Conservation (phyloP, 2,888 invertebrate genomes). For the Zygaena filipendulae region DNA sequence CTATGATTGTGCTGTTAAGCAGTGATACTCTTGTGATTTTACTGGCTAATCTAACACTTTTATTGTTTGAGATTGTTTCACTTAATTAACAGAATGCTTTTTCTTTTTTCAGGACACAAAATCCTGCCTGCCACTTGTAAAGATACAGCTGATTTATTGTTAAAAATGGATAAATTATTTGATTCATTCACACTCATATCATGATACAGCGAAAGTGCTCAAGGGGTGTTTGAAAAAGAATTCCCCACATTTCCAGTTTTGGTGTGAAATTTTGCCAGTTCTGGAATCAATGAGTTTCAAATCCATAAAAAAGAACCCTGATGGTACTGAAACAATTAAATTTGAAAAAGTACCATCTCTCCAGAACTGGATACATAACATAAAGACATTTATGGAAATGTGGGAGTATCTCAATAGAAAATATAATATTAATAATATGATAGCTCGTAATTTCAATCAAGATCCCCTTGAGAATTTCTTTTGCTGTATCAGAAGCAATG, state of each 20-base stretch:
- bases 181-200: constrained; percentile 8
- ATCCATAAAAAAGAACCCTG: not conserved
- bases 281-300: constrained; percentile 6
- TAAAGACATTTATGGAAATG: constrained; percentile 1
- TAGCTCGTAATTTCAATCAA: constrained; percentile 8
- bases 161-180: constrained; percentile 10
- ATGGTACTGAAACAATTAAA: constrained; percentile 2
- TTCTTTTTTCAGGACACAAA: constrained; percentile 8
- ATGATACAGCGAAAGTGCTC: constrained; percentile 2
- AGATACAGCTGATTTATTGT: constrained; percentile 9
- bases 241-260: constrained; percentile 9
- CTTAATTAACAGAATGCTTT: not conserved
- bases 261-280: constrained; percentile 7
- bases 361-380: constrained; percentile 7
- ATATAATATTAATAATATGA: constrained; percentile 3
- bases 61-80: not conserved
- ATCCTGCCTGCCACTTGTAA: constrained; percentile 7
- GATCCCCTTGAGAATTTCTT: constrained; percentile 9
- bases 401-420: constrained; percentile 1
- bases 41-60: not conserved
- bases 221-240: constrained; percentile 3
- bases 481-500: constrained; percentile 7
- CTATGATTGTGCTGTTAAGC: no score
- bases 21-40: no score
- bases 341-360: constrained; percentile 5